Evolutionary conservation across 2,888 invertebrate species (phyloP), one percentile per base, ranked within the genome.

Genomic region (Trilocha varians): DNA sequence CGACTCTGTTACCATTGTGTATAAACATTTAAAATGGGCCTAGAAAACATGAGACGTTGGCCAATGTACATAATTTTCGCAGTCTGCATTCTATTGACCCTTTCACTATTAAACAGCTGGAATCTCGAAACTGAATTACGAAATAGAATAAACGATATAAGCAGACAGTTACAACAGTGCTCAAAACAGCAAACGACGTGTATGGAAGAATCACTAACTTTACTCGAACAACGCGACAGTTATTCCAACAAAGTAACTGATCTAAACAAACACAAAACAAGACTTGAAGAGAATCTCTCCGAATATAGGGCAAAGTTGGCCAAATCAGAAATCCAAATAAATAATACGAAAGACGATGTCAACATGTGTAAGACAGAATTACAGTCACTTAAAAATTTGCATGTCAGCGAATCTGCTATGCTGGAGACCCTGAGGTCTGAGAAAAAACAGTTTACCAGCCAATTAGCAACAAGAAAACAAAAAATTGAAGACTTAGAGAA

Each of bases 11-110:
- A 6, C 8, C 8, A 8, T 18, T 18, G 18, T 18, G 18, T 18
- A 18, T 18, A 18, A 18, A 18, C 5, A 25, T 18, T 43, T 53
- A 72, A 57, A 60, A 85, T 85, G 84, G 84, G 85, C 57, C 72
- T 85, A 54, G 85, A 84, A 73, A 85, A 78, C 62, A 83, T 84
- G 84, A 83, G 84, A 68, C 84, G 84, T 44, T 84, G 84, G 84
- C 85, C 84, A 17, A 76, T 80, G 72, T 84, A 82, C 46, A 73
- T 80, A 50, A 70, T 79, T 44, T 83, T 83, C 52, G 78, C 79
- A 5, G 63, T 78, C 39, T 78, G 78, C 55, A 72, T 84, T 61
- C 61, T 84, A 52, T 68, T 83, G 44, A 70, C 76, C 57, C 76
- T 84, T 69, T 82, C 84, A 70, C 76, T 85, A 44, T 73, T 85